phyloP scores from a whole-genome alignment of 2,113 vertebrate genomes.

The Delphinus delphis region DNA sequence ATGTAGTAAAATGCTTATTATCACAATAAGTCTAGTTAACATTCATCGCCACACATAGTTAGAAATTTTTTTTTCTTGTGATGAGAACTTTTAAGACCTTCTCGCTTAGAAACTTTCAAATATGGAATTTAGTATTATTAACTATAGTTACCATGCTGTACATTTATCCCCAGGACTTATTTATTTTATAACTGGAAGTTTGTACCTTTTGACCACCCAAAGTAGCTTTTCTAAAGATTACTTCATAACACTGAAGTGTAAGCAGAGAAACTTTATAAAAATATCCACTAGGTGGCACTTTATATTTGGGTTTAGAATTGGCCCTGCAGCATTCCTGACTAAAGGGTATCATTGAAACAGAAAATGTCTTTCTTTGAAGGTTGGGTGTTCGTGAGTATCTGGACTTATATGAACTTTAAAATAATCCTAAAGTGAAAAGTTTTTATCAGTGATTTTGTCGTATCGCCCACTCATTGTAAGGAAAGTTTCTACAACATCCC shows the following conservation, averaged over 20 bases:
- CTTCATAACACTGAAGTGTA: not conserved
- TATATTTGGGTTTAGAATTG: slow-evolving; percentile 65
- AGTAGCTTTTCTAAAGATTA: not conserved
- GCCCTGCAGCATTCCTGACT: not conserved
- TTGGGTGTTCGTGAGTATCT: slow-evolving; percentile 10
- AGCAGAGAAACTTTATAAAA: slow-evolving; percentile 55
- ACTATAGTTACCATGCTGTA: not conserved
- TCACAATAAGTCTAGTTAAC: not conserved
- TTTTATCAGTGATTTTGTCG: not conserved
- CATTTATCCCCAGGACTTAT: not conserved
- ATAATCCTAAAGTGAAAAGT: not conserved
- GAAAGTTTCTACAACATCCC: not conserved
- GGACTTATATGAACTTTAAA: slow-evolving; percentile 30
- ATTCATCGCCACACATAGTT: not conserved
- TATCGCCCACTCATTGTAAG: not conserved
- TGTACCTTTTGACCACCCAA: not conserved
- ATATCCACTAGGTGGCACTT: slow-evolving; percentile 85
- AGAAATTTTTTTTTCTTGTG: not conserved
- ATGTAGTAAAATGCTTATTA: not conserved
- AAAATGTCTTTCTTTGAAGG: slow-evolving; percentile 18
- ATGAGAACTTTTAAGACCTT: not conserved
- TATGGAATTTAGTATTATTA: not conserved
- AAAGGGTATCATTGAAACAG: not conserved
- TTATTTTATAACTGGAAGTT: not conserved
- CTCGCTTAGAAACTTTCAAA: not conserved